Evolutionary conservation across 2,888 invertebrate genomes (phyloP).

Genomic region (Dynastes hyllus): DNA sequence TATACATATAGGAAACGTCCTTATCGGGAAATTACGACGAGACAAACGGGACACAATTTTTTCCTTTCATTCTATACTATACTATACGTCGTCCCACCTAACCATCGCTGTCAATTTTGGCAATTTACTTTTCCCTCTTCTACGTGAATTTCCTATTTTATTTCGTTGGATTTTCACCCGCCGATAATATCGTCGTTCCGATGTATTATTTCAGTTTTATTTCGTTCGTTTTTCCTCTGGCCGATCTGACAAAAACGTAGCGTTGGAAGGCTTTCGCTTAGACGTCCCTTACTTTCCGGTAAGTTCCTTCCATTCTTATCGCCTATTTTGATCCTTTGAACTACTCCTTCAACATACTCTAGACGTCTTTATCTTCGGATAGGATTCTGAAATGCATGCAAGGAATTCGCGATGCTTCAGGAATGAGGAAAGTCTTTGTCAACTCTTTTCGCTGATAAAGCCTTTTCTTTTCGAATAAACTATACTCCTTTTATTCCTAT

Average conservation of each 20-base stretch:
- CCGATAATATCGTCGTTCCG: slow-evolving; percentile 13
- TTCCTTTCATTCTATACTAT: neutral
- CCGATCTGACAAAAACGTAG: neutral
- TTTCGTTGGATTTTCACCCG: slow-evolving; percentile 22
- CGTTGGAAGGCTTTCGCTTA: slow-evolving; percentile 5
- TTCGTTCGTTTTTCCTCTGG: neutral
- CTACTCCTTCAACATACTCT: slow-evolving; percentile 20
- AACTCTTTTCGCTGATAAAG: slow-evolving; percentile 4
- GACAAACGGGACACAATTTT: slow-evolving; percentile 36
- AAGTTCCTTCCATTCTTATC: slow-evolving; percentile 12
- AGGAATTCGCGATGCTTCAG: neutral
- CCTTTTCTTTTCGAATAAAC: neutral
- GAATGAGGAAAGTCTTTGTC: neutral
- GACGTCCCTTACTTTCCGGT: slow-evolving; percentile 12
- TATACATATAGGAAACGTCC: slow-evolving; percentile 8
- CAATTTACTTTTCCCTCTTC: slow-evolving; percentile 38
- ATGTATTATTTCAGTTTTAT: slow-evolving; percentile 25
- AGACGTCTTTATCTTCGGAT: slow-evolving; percentile 21
- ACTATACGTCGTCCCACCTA: neutral
- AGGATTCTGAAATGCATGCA: slow-evolving; percentile 12
- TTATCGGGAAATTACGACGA: slow-evolving; percentile 35
- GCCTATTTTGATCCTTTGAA: slow-evolving; percentile 27
- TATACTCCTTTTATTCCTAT: too few species aligned
- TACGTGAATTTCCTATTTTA: slow-evolving; percentile 32
- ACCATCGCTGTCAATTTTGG: slow-evolving; percentile 40